Percentiles rank a stretch among this genome's conserved stretches.
These are phyloP conservation scores for Ophraella communa DNA, from an alignment of 2,888 invertebrate genomes.

Conservation along the genomic window DNA sequence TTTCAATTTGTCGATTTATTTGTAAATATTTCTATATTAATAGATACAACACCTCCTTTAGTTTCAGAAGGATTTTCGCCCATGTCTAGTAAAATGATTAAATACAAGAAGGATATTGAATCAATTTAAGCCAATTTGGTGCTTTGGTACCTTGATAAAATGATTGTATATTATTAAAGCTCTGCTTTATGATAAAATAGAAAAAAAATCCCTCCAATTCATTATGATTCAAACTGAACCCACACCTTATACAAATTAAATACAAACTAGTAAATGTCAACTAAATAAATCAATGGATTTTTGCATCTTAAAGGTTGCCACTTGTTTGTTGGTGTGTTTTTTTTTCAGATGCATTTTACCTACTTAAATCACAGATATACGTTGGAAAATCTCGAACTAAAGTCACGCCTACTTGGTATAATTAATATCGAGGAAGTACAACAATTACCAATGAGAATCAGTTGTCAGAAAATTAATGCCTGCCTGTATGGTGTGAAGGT, in stretches of 20 bases:
- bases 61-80: no score
- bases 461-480: slow-evolving; percentile 7
- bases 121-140: no score
- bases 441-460: slow-evolving; percentile 7
- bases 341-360: neutral
- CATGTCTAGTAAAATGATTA: no score
- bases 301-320: neutral
- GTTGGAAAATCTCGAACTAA: neutral
- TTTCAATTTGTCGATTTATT: no score
- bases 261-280: neutral
- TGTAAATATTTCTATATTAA: no score
- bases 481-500: neutral
- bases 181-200: neutral
- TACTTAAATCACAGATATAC: neutral
- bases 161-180: neutral
- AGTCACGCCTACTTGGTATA: neutral
- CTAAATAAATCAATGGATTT: neutral
- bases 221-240: neutral
- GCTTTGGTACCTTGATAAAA: no score
- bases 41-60: no score
- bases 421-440: neutral
- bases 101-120: no score
- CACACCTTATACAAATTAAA: neutral
- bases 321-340: neutral
- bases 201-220: no score